Base-by-base conservation (phyloP, 2,113 vertebrate species). In the Scomber colias region DNA sequence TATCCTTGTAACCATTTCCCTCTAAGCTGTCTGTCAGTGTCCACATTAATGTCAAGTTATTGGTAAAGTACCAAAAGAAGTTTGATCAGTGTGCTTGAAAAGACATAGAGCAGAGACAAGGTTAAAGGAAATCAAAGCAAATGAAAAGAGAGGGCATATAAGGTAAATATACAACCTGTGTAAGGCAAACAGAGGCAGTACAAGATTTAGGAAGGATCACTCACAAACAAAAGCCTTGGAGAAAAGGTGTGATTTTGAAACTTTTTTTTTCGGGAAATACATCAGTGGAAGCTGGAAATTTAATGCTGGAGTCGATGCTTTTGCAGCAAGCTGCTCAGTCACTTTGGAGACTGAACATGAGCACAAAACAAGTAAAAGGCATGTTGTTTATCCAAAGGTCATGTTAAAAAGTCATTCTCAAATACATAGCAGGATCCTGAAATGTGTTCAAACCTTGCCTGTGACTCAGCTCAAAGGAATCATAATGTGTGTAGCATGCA, bases 51-150 rank as follows among this genome's bases (percentile, higher is more conserved):
- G 13, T 73, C n/a, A 14, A 7, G 27, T 50, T 51, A 40, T 9
- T 40, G 3, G 30, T 31, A 50, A 21, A 16, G 30, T 6, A 13
- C 12, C 14, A 14, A 5, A 45, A 24, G 12, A n/a, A 30, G 10
- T 60, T 19, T 72, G 46, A 46, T 12, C 27, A 27, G 40, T 44
- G 15, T 30, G 66, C 45, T 70, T 63, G 21, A 63, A 50, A 68
- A 63, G 40, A 4, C 16, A 40, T 13, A 27, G 6, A 27, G 65
- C 21, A 24, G 50, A 59, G 66, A 76, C 27, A 51, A 40, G 35
- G 16, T 17, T 57, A 8, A 27, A 71, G 30, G 30, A 59, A 65
- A 70, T 71, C 53, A 60, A 48, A 40, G 48, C 35, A 40, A 21
- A 31, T 11, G 46, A 63, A 70, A 55, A 63, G 3, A 24, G 19